phyloP scores from a whole-genome alignment of 1,140 invertebrate genomes.

The Drosophila murphyi region DNA sequence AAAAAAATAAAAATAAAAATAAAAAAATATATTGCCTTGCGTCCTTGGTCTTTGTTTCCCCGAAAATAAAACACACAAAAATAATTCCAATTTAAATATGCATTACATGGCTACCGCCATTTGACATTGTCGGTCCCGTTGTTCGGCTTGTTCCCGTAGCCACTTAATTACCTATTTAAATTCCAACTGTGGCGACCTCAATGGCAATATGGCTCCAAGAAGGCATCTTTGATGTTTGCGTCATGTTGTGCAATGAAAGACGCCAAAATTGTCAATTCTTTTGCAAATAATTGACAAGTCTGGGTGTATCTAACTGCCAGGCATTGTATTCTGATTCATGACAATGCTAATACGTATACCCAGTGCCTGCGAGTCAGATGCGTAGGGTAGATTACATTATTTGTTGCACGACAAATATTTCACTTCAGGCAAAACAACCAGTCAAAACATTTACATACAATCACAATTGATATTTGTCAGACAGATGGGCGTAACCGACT shows the following conservation, averaged over 20 bases:
- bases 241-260: conserved; percentile 6
- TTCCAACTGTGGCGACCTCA: conserved; percentile 64
- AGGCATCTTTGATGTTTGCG: conserved; percentile 13
- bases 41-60: conserved; percentile 10
- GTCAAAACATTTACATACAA: too few species aligned
- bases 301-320: background rate
- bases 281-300: conserved; percentile 30
- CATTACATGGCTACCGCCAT: conserved; percentile 51
- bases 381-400: background rate
- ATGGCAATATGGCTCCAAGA: conserved; percentile 17
- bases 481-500: too few species aligned
- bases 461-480: too few species aligned
- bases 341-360: background rate
- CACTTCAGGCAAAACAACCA: too few species aligned
- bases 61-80: conserved; percentile 29
- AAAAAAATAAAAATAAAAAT: background rate
- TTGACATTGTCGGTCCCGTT: conserved; percentile 32
- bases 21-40: conserved; percentile 34
- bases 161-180: conserved; percentile 75
- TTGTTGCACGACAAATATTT: too few species aligned
- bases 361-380: background rate
- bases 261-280: conserved; percentile 22
- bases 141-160: conserved; percentile 16
- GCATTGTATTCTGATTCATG: conserved; percentile 24
- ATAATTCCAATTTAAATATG: conserved; percentile 69